Evolutionary conservation across 2,113 vertebrate genomes (phyloP), one percentile per base, ranked within the genome.

Genomic region (Merops nubicus): DNA sequence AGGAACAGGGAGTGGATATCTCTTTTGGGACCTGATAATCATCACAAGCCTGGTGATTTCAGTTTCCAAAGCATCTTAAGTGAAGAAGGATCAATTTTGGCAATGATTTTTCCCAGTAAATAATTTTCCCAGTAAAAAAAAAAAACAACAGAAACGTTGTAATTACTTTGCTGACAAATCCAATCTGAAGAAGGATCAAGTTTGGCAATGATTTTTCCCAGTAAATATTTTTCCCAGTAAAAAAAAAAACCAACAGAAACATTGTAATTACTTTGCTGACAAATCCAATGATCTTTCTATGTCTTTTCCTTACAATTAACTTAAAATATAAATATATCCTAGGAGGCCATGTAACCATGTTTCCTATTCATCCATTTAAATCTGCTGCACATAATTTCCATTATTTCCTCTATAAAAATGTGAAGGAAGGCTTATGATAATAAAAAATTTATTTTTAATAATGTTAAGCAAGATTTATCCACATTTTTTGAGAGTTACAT

Each of bases 361-460:
- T 68, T 84, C 38, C 29, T 96, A 59, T 73, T 91, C 15, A 33
- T 31, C 4, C 4, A 38, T 88, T 95, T 68, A 45, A 70, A 10
- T 73, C 43, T 75, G 47, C 45, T 22, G 19, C 50, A 85, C 36
- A 78, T 29, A 67, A 8, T 89, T 91, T 86, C 42, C 42, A 18
- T 14, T 84, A 14, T 53, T 91, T 79, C 13, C 4, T 65, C 28
- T 17, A 1, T 21, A 73, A 5, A 79, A 48, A 87, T 82, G 15
- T 88, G 76, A 51, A 51, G 14, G 23, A 19, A 85, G 34, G 62
- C 3, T 33, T 70, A 34, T 9, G 20, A 69, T 70, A 76, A 86
- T 68, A 86, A 94, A 83, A 74, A 12, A 92, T 86, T 93, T 93
- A 11, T 89, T 96, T 97, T 95, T 90, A 95, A 96, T 96, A 93